Evolutionary conservation across 1,140 invertebrate genomes (phyloP), one percentile per base, ranked within the genome.

Genomic region (Cataglyphis hispanica): DNA sequence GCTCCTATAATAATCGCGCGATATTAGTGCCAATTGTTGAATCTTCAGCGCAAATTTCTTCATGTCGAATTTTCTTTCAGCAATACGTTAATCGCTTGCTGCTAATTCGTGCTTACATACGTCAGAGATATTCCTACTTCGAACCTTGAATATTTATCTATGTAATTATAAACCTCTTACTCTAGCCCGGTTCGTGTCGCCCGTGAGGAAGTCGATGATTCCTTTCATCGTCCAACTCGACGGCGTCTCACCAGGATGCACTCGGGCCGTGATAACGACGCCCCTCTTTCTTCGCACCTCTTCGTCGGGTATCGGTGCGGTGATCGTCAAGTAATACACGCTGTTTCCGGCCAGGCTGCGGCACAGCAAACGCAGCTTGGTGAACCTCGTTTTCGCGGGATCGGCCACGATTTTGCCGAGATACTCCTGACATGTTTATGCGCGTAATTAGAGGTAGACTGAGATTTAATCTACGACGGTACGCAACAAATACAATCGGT

Each of bases 141-240:
- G 25, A 16, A 69, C 40, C 64, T 67, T 13, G 58, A 25, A 16
- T 34, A 16, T 63, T 63, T 63, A 16, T 61, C n/a, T 27, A 27
- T 63, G 1, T 66, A n/a, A n/a, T n/a, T 37, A 6, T 19, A 7
- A 56, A 2, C 37, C 13, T 72, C 87, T 92, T 80, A 96, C 95
- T 91, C 96, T 96, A 2, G 97, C 97, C 91, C 97, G 96, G 89
- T 96, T 96, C 0, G 97, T 96, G 87, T 98, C 97, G 56, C 98
- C 97, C 4, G 98, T 98, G 58, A 99, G 95, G 93, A 98, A 99
- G 93, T 99, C 98, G 94, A 99, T 97, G 75, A 98, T 97, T 64
- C 98, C 98, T 95, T 99, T 99, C 98, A 99, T 99, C 96, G 99
- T 98, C 98, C 98, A 99, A 4, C 98, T 99, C 0, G 98, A 97